phyloP scores from a whole-genome alignment of 2,888 invertebrate genomes.

The Eristalinus sepulchralis region DNA sequence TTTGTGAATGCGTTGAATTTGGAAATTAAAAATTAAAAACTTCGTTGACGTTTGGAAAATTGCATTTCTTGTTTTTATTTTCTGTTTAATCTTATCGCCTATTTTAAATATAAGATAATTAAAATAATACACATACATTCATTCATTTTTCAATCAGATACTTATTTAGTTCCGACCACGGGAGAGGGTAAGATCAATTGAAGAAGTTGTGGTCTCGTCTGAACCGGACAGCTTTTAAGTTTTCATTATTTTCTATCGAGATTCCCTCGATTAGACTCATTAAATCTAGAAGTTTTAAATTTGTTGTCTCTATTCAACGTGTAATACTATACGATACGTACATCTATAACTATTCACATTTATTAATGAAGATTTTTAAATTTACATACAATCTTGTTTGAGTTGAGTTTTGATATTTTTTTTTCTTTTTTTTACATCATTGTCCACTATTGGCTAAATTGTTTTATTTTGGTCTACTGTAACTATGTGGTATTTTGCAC shows the following conservation, averaged over 20 bases:
- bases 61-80: constrained; percentile 45
- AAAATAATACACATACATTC: constrained; percentile 60
- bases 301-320: constrained; percentile 25
- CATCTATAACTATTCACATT: constrained; percentile 51
- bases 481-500: constrained; percentile 63
- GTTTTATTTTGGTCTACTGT: constrained; percentile 66
- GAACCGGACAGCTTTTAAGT: not conserved
- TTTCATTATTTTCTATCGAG: constrained; percentile 5
- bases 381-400: constrained; percentile 40
- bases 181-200: constrained; percentile 12
- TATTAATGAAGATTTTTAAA: constrained; percentile 52
- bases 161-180: constrained; percentile 34
- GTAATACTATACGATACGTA: constrained; percentile 24
- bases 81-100: constrained; percentile 42
- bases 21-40: constrained; percentile 4
- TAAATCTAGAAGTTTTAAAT: constrained; percentile 39
- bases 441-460: constrained; percentile 41
- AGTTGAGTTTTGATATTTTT: constrained; percentile 8
- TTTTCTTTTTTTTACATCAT: constrained; percentile 38
- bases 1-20: not conserved
- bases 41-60: constrained; percentile 33
- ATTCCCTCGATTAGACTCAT: constrained; percentile 5
- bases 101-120: constrained; percentile 56
- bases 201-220: constrained; percentile 55
- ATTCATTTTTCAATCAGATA: constrained; percentile 29